A percentile compares a stretch with the other conserved stretches of the same genome.
Evolutionary conservation across 2,797 vertebrate species (phyloP).

Genomic region (Brachymystax lenok): DNA sequence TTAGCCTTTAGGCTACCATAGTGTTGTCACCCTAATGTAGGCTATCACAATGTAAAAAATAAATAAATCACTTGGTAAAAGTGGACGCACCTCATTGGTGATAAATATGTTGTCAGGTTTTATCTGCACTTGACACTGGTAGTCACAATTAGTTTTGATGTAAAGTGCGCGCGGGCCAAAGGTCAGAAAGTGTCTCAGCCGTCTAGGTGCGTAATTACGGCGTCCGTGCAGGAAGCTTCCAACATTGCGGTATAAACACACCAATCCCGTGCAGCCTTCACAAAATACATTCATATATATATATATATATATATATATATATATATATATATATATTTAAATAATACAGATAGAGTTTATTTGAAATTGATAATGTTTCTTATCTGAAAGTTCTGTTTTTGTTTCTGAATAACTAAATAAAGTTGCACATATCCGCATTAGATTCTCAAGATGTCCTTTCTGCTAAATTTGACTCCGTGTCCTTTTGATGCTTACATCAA

Average conservation of each 20-base stretch:
- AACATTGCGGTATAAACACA: background rate
- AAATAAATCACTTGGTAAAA: background rate
- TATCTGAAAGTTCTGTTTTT: background rate
- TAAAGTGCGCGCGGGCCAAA: slow-evolving; percentile 12
- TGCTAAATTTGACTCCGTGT: background rate
- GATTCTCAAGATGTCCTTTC: background rate
- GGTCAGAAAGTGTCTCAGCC: slow-evolving; percentile 1
- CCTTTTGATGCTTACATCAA: background rate
- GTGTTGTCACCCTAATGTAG: too few relatives aligned
- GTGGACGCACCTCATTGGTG: background rate
- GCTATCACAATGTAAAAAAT: background rate
- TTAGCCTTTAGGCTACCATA: too few relatives aligned
- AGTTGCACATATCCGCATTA: background rate
- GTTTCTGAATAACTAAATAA: background rate
- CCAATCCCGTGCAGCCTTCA: background rate
- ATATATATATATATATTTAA: background rate
- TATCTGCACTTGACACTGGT: slow-evolving; percentile 11
- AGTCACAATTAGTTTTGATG: slow-evolving; percentile 15
- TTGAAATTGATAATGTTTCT: background rate
- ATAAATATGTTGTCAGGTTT: slow-evolving; percentile 12
- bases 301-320: background rate
- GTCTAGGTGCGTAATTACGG: background rate
- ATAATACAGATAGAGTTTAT: background rate
- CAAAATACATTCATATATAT: background rate
- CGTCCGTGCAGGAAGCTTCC: too few relatives aligned